phyloP scores from a whole-genome alignment of 2,888 invertebrate species.

The Drosophila testacea region DNA sequence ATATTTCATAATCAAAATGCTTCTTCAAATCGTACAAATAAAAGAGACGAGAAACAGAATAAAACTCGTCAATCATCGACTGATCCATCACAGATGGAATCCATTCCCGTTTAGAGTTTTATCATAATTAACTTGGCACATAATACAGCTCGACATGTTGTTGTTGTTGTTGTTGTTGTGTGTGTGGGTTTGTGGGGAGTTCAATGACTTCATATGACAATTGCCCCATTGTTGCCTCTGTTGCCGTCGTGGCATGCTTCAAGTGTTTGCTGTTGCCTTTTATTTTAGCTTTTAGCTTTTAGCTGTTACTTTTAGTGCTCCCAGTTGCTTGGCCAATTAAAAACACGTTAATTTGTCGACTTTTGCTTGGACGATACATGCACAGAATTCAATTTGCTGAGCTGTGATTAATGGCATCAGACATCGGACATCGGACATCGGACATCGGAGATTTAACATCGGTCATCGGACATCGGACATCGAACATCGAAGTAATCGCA shows the following conservation, averaged over 20 bases:
- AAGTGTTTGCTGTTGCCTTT: conserved; percentile 32
- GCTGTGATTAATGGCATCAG: conserved; percentile 63
- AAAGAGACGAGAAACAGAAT: not conserved
- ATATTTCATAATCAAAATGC: conserved; percentile 18
- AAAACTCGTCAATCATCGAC: conserved; percentile 17
- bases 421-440: conserved; percentile 8
- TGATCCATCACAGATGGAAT: conserved; percentile 2
- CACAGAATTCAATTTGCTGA: conserved; percentile 70
- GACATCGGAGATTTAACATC: conserved; percentile 5
- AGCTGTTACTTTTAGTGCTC: conserved; percentile 58
- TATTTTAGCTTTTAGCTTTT: conserved; percentile 27
- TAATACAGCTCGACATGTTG: conserved; percentile 22
- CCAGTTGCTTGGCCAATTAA: conserved; percentile 62
- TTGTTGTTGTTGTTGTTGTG: not conserved
- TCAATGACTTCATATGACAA: conserved; percentile 66
- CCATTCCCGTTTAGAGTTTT: conserved; percentile 32
- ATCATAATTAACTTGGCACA: conserved; percentile 60
- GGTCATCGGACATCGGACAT: conserved; percentile 12
- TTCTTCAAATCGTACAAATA: not conserved
- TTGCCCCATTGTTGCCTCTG: conserved; percentile 55
- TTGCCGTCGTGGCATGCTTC: conserved; percentile 39
- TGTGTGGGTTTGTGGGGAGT: conserved; percentile 31
- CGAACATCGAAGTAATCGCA: conserved; percentile 33
- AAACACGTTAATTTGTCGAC: conserved; percentile 77
- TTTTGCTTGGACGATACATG: conserved; percentile 49